Percentiles rank a stretch among this genome's conserved stretches.
phyloP scores from a whole-genome alignment of 2,888 invertebrate genomes.

The Thecocarcelia acutangulata region DNA sequence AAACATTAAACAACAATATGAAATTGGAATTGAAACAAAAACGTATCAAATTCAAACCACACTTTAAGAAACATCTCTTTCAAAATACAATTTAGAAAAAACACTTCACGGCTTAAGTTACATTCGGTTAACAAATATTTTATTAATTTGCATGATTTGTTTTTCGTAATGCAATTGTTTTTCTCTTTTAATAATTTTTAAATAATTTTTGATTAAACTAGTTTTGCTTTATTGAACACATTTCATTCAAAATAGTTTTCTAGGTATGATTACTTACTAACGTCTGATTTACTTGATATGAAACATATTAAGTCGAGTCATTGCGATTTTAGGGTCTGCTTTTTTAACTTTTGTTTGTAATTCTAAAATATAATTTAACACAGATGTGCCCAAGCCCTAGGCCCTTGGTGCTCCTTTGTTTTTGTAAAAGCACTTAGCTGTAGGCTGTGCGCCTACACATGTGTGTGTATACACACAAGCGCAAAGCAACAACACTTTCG shows the following conservation, averaged over 20 bases:
- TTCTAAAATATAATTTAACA: too few species aligned
- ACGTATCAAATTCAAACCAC: conserved; percentile 19
- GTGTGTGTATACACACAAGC: too few species aligned
- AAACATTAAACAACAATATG: conserved; percentile 23
- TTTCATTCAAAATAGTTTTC: background rate
- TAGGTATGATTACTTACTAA: conserved; percentile 21
- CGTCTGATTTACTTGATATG: too few species aligned
- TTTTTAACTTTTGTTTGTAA: too few species aligned
- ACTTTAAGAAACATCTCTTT: conserved; percentile 28
- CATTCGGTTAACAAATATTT: conserved; percentile 23
- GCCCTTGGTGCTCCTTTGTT: too few species aligned
- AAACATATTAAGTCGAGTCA: too few species aligned
- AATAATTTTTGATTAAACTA: background rate
- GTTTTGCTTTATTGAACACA: background rate
- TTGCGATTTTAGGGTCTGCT: too few species aligned
- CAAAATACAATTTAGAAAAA: background rate
- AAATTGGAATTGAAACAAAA: conserved; percentile 62
- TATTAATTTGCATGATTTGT: conserved; percentile 51
- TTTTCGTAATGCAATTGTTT: background rate
- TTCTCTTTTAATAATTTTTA: background rate
- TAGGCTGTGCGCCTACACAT: too few species aligned
- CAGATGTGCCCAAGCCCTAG: too few species aligned
- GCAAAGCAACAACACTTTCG: too few species aligned
- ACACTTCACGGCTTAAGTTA: conserved; percentile 28
- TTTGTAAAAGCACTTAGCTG: too few species aligned